Conservation (phyloP, 2,888 invertebrate species). For the Caradrina clavipalpis region DNA sequence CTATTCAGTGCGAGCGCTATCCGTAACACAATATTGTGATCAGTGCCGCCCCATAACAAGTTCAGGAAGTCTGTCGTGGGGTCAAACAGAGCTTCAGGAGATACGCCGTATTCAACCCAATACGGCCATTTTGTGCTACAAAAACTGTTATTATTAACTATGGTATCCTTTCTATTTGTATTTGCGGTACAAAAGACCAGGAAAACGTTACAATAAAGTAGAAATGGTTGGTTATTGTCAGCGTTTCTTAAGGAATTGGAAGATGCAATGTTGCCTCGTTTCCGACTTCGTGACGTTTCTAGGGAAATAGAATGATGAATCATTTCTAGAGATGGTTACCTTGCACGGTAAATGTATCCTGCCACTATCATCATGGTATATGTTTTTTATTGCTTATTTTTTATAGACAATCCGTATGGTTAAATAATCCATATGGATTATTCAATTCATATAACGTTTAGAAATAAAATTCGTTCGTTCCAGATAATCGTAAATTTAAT, state of each 20-base stretch:
- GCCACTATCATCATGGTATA: too few relatives aligned
- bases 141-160: conserved; percentile 37
- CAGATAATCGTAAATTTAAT: conserved; percentile 23
- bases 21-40: conserved; percentile 52
- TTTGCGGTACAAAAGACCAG: conserved; percentile 44
- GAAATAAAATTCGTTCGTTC: too few relatives aligned
- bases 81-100: conserved; percentile 48
- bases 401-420: too few relatives aligned
- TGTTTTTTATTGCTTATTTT: too few relatives aligned
- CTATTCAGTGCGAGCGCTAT: conserved; percentile 10
- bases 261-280: conserved; percentile 9
- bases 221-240: conserved; percentile 40
- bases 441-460: neutral
- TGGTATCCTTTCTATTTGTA: conserved; percentile 40
- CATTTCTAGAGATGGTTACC: neutral
- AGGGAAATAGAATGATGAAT: neutral
- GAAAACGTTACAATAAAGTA: conserved; percentile 49
- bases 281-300: conserved; percentile 8
- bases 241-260: conserved; percentile 26
- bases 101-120: conserved; percentile 34
- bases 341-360: neutral
- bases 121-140: conserved; percentile 19
- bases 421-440: too few relatives aligned
- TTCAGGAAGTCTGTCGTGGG: conserved; percentile 44
- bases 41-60: conserved; percentile 40